Percentiles rank a stretch among this genome's conserved stretches.
phyloP scores from a whole-genome alignment of 2,797 vertebrate species.

The Eulemur coronatus region DNA sequence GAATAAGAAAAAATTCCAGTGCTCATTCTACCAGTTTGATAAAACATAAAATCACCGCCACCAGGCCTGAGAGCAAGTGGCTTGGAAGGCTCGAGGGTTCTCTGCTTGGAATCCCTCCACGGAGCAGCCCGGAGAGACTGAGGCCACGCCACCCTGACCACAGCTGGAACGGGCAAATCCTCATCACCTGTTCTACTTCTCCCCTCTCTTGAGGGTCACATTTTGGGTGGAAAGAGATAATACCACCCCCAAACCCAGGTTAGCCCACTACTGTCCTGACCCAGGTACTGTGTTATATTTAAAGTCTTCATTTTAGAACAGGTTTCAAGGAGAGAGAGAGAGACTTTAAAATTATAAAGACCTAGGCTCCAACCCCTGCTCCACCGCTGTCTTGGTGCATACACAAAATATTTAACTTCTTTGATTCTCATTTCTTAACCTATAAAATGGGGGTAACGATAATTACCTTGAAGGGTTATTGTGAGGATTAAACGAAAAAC shows the following conservation, averaged over 20 bases:
- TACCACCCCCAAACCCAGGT: not conserved
- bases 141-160: not conserved
- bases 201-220: not conserved
- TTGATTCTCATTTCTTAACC: not conserved
- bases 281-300: not conserved
- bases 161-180: rapidly evolving
- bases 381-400: not conserved
- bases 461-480: not conserved
- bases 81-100: not conserved
- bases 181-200: rapidly evolving
- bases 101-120: not conserved
- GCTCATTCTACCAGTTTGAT: not conserved
- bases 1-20: not conserved
- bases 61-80: not conserved
- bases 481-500: not conserved
- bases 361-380: not conserved
- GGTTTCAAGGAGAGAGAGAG: not conserved
- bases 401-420: not conserved
- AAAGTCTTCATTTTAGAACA: not conserved
- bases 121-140: not conserved
- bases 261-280: not conserved
- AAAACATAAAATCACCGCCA: not conserved
- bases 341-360: not conserved
- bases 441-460: not conserved
- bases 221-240: not conserved